Conservation (phyloP, 2,113 vertebrate genomes). For the Thunnus maccoyii region DNA sequence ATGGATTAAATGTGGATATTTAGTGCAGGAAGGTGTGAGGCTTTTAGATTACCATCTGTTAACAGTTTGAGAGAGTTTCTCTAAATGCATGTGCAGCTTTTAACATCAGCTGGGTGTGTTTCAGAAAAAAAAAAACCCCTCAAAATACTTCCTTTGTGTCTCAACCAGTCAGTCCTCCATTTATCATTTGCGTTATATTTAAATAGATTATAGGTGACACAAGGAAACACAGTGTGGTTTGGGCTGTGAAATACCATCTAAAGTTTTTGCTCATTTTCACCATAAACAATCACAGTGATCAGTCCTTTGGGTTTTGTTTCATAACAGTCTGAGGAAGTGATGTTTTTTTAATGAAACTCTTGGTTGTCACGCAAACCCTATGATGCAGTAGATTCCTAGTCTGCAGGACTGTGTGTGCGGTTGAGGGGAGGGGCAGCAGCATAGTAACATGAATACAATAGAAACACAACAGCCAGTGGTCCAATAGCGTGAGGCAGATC, state of each 20-base stretch:
- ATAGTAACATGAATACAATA: conserved; percentile 43
- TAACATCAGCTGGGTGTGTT: background rate
- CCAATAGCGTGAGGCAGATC: background rate
- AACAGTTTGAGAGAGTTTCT: background rate
- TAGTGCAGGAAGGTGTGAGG: background rate
- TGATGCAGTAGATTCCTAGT: conserved; percentile 17
- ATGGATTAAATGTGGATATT: background rate
- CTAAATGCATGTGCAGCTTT: background rate
- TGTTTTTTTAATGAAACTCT: conserved; percentile 32
- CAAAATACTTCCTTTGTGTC: background rate
- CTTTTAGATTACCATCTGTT: background rate
- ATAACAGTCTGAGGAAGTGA: conserved; percentile 34
- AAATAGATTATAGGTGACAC: conserved; percentile 4
- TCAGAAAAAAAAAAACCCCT: background rate
- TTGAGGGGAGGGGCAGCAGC: conserved; percentile 44
- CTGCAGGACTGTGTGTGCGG: conserved; percentile 14
- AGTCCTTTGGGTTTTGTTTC: background rate
- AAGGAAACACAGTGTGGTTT: background rate
- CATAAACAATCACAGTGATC: no score
- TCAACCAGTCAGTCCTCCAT: background rate
- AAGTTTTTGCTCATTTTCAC: background rate
- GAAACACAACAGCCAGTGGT: background rate
- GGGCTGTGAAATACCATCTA: background rate
- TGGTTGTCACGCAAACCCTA: conserved; percentile 40
- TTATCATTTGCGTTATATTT: background rate